A percentile compares a stretch with the other conserved stretches of the same genome.
These are phyloP conservation scores for Trachythela sp. DNA, from an alignment of 64 coral and sea anemone species.

Conservation along the genomic window DNA sequence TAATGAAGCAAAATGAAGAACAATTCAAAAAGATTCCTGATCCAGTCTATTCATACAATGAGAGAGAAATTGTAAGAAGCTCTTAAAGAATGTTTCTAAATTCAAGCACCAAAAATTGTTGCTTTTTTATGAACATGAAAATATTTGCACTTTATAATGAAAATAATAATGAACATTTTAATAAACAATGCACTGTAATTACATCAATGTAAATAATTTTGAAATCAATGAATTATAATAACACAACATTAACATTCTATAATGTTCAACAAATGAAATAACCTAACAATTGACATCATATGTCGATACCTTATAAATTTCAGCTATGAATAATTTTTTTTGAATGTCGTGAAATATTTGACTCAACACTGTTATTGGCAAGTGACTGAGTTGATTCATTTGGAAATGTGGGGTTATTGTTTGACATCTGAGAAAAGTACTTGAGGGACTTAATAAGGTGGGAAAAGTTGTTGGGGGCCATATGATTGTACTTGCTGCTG, in stretches of 20 bases:
- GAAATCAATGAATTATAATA: background rate
- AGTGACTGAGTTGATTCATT: background rate
- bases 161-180: background rate
- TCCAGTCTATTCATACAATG: background rate
- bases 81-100: background rate
- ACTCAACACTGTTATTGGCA: background rate
- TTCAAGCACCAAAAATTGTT: background rate
- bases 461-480: background rate
- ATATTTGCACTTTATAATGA: background rate
- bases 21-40: background rate
- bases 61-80: background rate
- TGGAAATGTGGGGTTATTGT: background rate
- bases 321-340: background rate
- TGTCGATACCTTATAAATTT: background rate
- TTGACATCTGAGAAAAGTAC: background rate
- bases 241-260: background rate
- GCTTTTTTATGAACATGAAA: background rate
- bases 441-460: background rate
- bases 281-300: no score
- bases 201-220: background rate
- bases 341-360: background rate
- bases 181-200: background rate
- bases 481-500: background rate
- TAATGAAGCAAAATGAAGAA: slow-evolving; percentile 5
- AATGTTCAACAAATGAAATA: background rate